Evolutionary conservation across 2,113 vertebrate genomes (phyloP), one percentile per base, ranked within the genome.

Genomic region (Serinus canaria): DNA sequence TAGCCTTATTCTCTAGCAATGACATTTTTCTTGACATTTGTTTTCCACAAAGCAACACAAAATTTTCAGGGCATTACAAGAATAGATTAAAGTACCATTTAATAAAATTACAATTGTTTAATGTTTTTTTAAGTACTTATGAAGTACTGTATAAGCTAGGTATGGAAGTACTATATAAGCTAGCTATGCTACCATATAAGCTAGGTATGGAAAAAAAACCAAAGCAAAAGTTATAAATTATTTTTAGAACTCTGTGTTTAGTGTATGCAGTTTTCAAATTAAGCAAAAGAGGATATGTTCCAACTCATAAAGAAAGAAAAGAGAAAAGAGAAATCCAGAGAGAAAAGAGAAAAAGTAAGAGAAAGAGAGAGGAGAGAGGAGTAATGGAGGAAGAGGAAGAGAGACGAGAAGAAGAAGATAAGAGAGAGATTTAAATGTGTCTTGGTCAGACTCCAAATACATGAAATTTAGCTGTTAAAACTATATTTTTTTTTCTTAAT

Each of bases 251-350:
- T 30, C 11, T 25, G 3, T 39, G 10, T 39, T 55, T 55, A 73
- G 0, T 31, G 4, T 31, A n/a, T 30, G 44, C 28, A 44, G 3
- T 28, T 73, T 27, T 33, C 25, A 78, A 72, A 50, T 13, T 63
- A 50, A 87, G 7, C 6, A 46, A 73, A 62, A 58, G 3, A 69
- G 5, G 62, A 60, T 7, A 44, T 18, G 7, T 31, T 33, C 8
- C 5, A 6, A 6, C 3, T 31, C 10, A 2, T 6, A 8, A 52
- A 44, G 44, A 62, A 53, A 60, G 8, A 19, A 22, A 14, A 58
- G 4, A 14, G 27, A 44, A 24, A 9, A 35, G 11, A 31, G 47
- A 33, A n/a, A n/a, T n/a, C n/a, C n/a, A 35, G 0, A 6, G 11
- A 41, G 13, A 13, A 13, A 7, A 44, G 30, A 58, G 33, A 43